A percentile compares a stretch with the other conserved stretches of the same genome.
Conservation (phyloP, 2,888 invertebrate species). For the Lasioglossum figueresi region DNA sequence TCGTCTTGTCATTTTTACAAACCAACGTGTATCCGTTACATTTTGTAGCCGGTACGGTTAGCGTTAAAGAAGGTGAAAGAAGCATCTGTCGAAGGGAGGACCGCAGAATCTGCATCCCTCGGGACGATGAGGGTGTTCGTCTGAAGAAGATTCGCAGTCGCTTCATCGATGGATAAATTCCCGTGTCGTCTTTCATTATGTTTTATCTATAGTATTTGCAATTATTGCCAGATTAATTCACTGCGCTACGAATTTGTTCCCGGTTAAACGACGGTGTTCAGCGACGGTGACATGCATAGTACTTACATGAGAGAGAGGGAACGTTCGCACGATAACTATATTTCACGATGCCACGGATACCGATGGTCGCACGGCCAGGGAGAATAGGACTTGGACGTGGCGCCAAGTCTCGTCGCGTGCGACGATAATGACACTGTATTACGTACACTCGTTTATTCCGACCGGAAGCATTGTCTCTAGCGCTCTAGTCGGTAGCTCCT, state of each 20-base stretch:
- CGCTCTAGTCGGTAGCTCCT: neutral
- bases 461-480: constrained; percentile 34
- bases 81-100: too few species aligned
- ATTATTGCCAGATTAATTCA: too few species aligned
- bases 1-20: too few species aligned
- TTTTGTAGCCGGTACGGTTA: too few species aligned
- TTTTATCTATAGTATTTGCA: too few species aligned
- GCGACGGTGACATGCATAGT: constrained; percentile 47
- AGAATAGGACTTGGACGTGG: constrained; percentile 46
- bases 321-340: constrained; percentile 37
- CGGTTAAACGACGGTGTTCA: neutral
- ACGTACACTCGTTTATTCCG: constrained; percentile 46
- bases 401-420: constrained; percentile 65
- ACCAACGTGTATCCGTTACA: too few species aligned
- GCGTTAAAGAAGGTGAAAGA: too few species aligned
- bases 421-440: constrained; percentile 61
- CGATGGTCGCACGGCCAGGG: constrained; percentile 28
- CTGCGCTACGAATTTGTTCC: neutral
- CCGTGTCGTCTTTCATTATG: too few species aligned
- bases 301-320: constrained; percentile 32
- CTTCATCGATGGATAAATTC: neutral
- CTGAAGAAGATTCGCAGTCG: neutral
- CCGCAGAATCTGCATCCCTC: too few species aligned
- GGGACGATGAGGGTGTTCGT: neutral
- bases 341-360: constrained; percentile 29